These are phyloP conservation scores for Gari tellinella DNA, from an alignment of 2,888 invertebrate genomes.

Conservation along the genomic window DNA sequence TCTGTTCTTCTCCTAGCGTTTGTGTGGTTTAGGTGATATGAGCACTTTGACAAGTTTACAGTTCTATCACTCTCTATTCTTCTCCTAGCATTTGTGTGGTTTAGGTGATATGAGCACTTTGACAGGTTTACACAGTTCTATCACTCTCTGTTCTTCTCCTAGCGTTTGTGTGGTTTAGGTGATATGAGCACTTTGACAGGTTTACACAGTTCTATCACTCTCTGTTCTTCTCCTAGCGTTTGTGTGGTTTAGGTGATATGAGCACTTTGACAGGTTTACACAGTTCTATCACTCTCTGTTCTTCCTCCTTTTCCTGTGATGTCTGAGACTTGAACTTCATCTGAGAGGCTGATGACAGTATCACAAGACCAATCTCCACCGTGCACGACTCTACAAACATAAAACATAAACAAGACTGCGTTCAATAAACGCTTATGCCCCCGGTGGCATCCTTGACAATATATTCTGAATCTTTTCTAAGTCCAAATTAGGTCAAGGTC, in stretches of 20 bases:
- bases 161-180: slow-evolving; percentile 71
- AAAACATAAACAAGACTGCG: background rate
- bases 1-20: no score
- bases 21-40: slow-evolving; percentile 70
- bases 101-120: slow-evolving; percentile 39
- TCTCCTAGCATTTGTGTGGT: slow-evolving; percentile 49
- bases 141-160: background rate
- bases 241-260: slow-evolving; percentile 70
- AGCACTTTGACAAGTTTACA: slow-evolving; percentile 77
- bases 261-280: slow-evolving; percentile 77
- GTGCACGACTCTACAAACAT: slow-evolving; percentile 73
- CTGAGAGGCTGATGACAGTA: slow-evolving; percentile 53
- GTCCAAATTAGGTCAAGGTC: no score
- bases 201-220: slow-evolving; percentile 73
- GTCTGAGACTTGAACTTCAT: slow-evolving; percentile 44
- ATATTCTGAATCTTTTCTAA: no score
- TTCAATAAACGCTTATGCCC: no score
- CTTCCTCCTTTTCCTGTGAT: slow-evolving; percentile 50
- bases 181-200: slow-evolving; percentile 76
- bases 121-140: slow-evolving; percentile 11
- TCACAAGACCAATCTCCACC: slow-evolving; percentile 73
- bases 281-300: slow-evolving; percentile 68
- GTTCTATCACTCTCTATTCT: slow-evolving; percentile 66
- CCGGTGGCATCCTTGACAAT: no score
- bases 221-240: slow-evolving; percentile 41